Evolutionary conservation across 2,888 invertebrate genomes (phyloP).

Genomic region (Drosophila subsilvestris): DNA sequence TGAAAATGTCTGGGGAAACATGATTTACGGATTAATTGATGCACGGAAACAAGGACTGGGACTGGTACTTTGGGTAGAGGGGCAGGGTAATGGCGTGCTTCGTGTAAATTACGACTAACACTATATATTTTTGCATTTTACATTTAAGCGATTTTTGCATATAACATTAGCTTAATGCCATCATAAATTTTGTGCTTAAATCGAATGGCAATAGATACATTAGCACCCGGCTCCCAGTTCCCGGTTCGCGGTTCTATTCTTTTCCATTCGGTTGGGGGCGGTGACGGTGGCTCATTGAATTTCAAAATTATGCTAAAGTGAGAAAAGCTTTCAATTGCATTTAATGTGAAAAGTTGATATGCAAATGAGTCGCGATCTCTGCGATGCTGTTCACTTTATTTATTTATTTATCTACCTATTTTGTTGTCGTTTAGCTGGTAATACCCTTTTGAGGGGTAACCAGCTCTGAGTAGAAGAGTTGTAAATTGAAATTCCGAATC

Average conservation of each 20-base stretch:
- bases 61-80: too few species aligned
- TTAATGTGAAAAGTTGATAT: slow-evolving; percentile 75
- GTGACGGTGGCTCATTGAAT: slow-evolving; percentile 66
- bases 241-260: neutral
- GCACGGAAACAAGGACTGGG: too few species aligned
- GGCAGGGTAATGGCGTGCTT: slow-evolving; percentile 59
- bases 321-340: slow-evolving; percentile 76
- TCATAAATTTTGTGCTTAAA: slow-evolving; percentile 67
- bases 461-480: neutral
- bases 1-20: too few species aligned
- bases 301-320: slow-evolving; percentile 72
- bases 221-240: slow-evolving; percentile 20
- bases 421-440: slow-evolving; percentile 51
- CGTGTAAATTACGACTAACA: slow-evolving; percentile 73
- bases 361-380: slow-evolving; percentile 54
- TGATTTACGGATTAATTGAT: too few species aligned
- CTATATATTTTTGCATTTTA: slow-evolving; percentile 64
- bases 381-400: slow-evolving; percentile 67
- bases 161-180: slow-evolving; percentile 72
- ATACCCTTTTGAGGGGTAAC: neutral
- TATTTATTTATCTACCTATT: slow-evolving; percentile 71
- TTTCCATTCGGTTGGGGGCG: neutral
- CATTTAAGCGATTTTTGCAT: slow-evolving; percentile 32
- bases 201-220: slow-evolving; percentile 68
- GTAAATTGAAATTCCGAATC: neutral